These are phyloP conservation scores for Serripes groenlandicus DNA, from an alignment of 2,888 invertebrate species.

Conservation along the genomic window DNA sequence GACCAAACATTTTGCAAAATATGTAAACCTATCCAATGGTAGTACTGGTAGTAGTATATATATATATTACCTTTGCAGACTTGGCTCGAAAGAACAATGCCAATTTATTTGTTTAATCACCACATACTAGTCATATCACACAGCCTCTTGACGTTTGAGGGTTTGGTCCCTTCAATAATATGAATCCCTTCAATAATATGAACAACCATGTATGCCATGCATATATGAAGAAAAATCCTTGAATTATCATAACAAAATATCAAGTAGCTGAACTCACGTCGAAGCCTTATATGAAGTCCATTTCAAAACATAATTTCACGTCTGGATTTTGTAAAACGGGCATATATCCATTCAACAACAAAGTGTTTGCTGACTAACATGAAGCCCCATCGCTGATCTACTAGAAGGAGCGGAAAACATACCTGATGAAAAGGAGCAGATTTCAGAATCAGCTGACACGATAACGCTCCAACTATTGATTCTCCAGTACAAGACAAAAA, in stretches of 20 bases:
- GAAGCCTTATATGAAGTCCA: constrained; percentile 42
- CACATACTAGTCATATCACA: constrained; percentile 36
- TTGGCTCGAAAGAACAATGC: constrained; percentile 56
- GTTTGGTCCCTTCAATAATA: too few relatives aligned
- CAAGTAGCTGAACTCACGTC: constrained; percentile 39
- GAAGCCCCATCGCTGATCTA: constrained; percentile 40
- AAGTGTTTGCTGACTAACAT: constrained; percentile 1
- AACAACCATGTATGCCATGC: constrained; percentile 39
- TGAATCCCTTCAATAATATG: constrained; percentile 31
- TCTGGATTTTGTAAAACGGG: constrained; percentile 41
- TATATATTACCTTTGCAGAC: constrained; percentile 34
- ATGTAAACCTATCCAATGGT: not conserved
- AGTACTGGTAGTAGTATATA: constrained; percentile 50
- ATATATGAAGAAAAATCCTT: constrained; percentile 36
- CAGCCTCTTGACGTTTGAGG: constrained; percentile 52
- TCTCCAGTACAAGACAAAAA: not conserved
- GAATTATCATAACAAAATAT: constrained; percentile 36
- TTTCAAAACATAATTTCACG: constrained; percentile 28
- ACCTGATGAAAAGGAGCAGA: not conserved
- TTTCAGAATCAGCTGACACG: not conserved
- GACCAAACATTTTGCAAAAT: constrained; percentile 38
- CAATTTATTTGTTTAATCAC: constrained; percentile 42
- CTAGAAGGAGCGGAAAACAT: not conserved
- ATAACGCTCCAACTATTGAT: not conserved
- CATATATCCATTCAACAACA: constrained; percentile 39